phyloP scores from a whole-genome alignment of 1,140 invertebrate species.

The Coboldia fuscipes region DNA sequence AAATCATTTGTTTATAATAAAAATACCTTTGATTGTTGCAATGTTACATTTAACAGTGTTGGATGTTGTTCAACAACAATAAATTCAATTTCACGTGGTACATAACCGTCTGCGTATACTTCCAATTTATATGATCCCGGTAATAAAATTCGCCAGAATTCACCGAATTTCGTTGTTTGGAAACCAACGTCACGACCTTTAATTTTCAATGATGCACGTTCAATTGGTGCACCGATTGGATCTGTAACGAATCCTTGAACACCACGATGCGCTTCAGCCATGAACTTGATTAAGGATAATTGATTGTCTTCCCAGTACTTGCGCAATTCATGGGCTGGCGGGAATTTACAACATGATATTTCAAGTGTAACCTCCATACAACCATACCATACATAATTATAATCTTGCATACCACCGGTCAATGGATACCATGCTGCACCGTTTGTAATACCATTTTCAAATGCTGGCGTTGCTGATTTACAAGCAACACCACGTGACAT shows the following conservation, averaged over 20 bases:
- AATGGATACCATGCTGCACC: slow-evolving; percentile 84
- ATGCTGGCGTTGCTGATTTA: slow-evolving; percentile 44
- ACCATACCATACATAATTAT: slow-evolving; percentile 93
- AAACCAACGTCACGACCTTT: slow-evolving; percentile 72
- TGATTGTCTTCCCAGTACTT: slow-evolving; percentile 93
- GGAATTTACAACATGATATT: slow-evolving; percentile 93
- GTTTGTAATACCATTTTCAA: slow-evolving; percentile 75
- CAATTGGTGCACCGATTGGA: slow-evolving; percentile 56
- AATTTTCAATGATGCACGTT: slow-evolving; percentile 61
- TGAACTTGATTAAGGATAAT: slow-evolving; percentile 64
- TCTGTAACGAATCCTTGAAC: slow-evolving; percentile 65
- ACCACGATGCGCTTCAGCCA: slow-evolving; percentile 75
- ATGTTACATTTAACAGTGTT: slow-evolving; percentile 62
- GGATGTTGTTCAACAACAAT: slow-evolving; percentile 68
- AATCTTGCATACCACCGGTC: slow-evolving; percentile 83
- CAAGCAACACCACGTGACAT: slow-evolving; percentile 69
- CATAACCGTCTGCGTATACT: slow-evolving; percentile 63
- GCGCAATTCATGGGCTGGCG: slow-evolving; percentile 57
- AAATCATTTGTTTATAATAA: background rate
- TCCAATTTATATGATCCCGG: slow-evolving; percentile 68
- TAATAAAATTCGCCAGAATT: slow-evolving; percentile 75
- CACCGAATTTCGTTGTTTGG: slow-evolving; percentile 75
- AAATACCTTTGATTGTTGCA: slow-evolving; percentile 52
- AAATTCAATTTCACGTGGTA: slow-evolving; percentile 64
- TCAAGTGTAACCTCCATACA: slow-evolving; percentile 98